phyloP scores from a whole-genome alignment of 2,888 invertebrate species.

The Sialis lutaria region DNA sequence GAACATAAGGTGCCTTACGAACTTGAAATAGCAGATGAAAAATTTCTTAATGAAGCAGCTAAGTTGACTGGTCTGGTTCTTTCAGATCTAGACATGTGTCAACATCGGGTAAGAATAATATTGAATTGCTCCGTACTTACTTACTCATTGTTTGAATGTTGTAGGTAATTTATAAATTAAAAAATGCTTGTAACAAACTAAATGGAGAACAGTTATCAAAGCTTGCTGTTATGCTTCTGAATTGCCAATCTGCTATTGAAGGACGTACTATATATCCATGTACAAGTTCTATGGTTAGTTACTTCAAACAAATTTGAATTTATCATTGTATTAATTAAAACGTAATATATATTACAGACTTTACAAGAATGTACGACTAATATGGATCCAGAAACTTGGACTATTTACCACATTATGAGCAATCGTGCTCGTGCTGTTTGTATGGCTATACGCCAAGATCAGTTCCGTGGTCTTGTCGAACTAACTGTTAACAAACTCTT shows the following conservation, averaged over 20 bases:
- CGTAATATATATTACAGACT: constrained; percentile 18
- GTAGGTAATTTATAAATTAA: constrained; percentile 40
- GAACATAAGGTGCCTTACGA: constrained; percentile 29
- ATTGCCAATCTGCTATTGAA: constrained; percentile 46
- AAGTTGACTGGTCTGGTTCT: constrained; percentile 35
- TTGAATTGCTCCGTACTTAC: constrained; percentile 1
- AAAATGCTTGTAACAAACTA: constrained; percentile 36
- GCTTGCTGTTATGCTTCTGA: constrained; percentile 44
- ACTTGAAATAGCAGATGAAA: constrained; percentile 35
- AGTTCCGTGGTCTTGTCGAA: constrained; percentile 45
- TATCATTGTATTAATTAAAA: not conserved
- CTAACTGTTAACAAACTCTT: constrained; percentile 44
- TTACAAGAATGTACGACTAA: constrained; percentile 41
- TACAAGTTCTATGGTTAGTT: constrained; percentile 36
- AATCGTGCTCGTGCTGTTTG: constrained; percentile 51
- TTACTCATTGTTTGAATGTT: constrained; percentile 2
- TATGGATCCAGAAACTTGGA: constrained; percentile 51
- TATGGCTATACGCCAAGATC: constrained; percentile 40
- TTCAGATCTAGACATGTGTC: constrained; percentile 41
- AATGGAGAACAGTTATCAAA: constrained; percentile 48
- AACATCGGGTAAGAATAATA: constrained; percentile 31
- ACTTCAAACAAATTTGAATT: not conserved
- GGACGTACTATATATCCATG: constrained; percentile 40
- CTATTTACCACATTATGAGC: constrained; percentile 48
- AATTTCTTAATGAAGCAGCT: constrained; percentile 41